Evolutionary conservation across 2,113 vertebrate genomes (phyloP), one percentile per base, ranked within the genome.

Genomic region (Prinia subflava): DNA sequence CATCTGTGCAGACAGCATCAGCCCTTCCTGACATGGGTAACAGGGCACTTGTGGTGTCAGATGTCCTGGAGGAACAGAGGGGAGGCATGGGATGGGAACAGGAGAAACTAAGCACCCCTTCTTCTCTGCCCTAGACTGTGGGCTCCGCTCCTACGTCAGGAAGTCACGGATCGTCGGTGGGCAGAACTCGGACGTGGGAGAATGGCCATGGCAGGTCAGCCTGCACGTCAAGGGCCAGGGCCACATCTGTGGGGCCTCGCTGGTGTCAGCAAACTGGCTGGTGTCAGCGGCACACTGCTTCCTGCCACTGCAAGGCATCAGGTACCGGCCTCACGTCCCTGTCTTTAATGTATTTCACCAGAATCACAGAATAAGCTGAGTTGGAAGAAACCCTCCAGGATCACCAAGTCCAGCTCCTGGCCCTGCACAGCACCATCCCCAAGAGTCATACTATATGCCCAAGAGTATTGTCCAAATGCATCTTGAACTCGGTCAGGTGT

Each of bases 121-220:
- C 11, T 62, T 39, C 78, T 65, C 44, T 19, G 1, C 28, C 33
- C 33, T 77, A 99, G 99, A 98, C 57, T 99, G 99, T 15, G 99
- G 99, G 27, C 94, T 42, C 55, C 98, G 97, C 10, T 93, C 94
- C 1, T 99, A 97, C 46, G 79, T 30, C 30, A 98, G 93, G 89
- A 92, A 95, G 18, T 98, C 98, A 0, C 98, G 99, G n/a, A 99
- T 99, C 4, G 99, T 99, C 0, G 99, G 99, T 0, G 99, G 99
- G 31, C 96, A 98, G 92, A 92, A 99, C 3, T 97, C 99, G 0
- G 97, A 98, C 0, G 93, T 93, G 15, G 99, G 99, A 0, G 99
- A 99, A 89, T 99, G 98, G 96, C 99, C 99, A 0, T 99, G 99
- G 99, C 99, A 99, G 96, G 98, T 99, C 98, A 99, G 99, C 98